Conservation (phyloP, 2,888 invertebrate genomes). For the Nebria salina region DNA sequence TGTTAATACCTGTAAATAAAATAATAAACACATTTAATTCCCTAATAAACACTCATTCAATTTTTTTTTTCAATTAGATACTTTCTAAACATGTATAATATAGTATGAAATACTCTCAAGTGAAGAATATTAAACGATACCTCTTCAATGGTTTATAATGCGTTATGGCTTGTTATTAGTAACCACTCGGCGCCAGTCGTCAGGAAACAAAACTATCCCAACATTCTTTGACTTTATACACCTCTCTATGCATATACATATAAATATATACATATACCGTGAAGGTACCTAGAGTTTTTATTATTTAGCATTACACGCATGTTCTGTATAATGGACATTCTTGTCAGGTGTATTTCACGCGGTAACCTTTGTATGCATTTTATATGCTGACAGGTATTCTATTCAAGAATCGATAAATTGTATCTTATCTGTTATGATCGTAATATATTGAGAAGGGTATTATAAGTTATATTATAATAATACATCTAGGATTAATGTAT, state of each 20-base stretch:
- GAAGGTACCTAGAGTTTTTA: constrained; percentile 14
- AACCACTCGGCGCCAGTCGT: constrained; percentile 26
- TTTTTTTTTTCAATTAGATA: not conserved
- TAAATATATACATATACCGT: not conserved
- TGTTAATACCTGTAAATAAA: constrained; percentile 70
- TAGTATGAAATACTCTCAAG: constrained; percentile 21
- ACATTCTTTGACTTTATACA: constrained; percentile 10
- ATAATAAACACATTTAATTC: constrained; percentile 24
- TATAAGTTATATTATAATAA: not conserved
- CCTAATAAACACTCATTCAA: not conserved
- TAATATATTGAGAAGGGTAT: not conserved
- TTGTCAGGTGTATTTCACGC: constrained; percentile 35
- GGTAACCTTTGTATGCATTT: constrained; percentile 27
- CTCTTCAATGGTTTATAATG: constrained; percentile 28
- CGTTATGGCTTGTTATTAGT: constrained; percentile 31
- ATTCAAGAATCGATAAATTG: constrained; percentile 33
- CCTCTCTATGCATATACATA: not conserved
- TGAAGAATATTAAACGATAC: constrained; percentile 26
- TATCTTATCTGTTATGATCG: constrained; percentile 27
- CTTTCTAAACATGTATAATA: no score
- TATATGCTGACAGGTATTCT: constrained; percentile 36
- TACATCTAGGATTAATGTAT: not conserved
- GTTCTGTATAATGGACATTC: constrained; percentile 31
- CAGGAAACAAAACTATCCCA: not conserved
- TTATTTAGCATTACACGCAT: constrained; percentile 38